Conservation (phyloP, 2,797 vertebrate species). For the Cephalopachus bancanus region DNA sequence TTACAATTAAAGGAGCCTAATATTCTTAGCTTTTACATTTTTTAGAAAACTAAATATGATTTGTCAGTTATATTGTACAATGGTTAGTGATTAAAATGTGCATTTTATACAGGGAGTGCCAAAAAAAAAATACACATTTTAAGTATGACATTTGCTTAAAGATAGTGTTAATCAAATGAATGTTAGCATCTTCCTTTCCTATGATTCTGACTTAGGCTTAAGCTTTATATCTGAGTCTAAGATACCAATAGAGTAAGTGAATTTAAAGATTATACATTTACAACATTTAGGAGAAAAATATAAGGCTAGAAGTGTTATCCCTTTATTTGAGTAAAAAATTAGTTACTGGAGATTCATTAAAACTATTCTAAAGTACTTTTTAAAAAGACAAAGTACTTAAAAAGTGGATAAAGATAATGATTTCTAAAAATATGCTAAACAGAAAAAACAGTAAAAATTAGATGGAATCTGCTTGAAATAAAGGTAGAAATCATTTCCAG, state of each 20-base stretch:
- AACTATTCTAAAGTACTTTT: neutral
- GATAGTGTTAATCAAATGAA: too few species aligned
- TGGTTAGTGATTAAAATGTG: neutral
- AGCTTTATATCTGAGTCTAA: neutral
- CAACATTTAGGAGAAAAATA: neutral
- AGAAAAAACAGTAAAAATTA: neutral
- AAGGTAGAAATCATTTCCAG: neutral
- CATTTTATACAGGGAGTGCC: too few species aligned
- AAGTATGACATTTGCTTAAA: too few species aligned
- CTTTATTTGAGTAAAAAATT: neutral
- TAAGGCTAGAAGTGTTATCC: neutral
- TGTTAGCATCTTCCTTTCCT: neutral
- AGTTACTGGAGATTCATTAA: neutral
- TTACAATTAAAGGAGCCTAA: neutral
- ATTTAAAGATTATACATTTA: neutral
- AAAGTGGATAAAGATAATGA: neutral
- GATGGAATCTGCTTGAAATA: neutral
- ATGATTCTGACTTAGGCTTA: neutral
- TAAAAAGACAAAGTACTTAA: neutral
- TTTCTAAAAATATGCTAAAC: constrained; percentile 14
- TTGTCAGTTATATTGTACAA: neutral
- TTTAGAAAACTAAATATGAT: neutral
- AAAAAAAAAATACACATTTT: too few species aligned
- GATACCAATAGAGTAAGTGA: neutral
- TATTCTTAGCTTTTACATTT: neutral